phyloP scores from a whole-genome alignment of 35 echinoderm and acorn worm species.

The Anneissia japonica region DNA sequence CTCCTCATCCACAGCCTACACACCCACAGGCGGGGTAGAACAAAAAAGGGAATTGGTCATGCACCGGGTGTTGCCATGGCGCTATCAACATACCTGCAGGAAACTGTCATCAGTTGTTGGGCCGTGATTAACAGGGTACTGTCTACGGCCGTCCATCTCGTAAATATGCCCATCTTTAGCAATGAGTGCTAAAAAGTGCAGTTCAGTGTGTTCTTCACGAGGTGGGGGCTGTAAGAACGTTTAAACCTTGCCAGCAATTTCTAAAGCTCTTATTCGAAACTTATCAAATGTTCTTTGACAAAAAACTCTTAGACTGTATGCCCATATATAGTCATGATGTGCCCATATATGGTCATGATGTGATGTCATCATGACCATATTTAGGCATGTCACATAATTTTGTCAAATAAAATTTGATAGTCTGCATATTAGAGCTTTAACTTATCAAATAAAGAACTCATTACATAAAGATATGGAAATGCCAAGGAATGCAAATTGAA shows the following conservation, averaged over 20 bases:
- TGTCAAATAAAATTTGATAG: no score
- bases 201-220: neutral
- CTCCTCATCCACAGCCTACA: slow-evolving; percentile 26
- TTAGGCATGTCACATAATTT: no score
- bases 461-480: no score
- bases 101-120: neutral
- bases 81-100: neutral
- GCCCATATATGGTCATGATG: no score
- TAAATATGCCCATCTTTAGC: neutral
- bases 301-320: no score
- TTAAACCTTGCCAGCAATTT: neutral
- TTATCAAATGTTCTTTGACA: no score
- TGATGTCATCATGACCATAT: no score
- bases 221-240: slow-evolving; percentile 49
- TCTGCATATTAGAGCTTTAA: no score
- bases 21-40: neutral
- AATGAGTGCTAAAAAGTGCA: neutral
- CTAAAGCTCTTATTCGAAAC: no score
- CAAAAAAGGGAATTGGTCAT: neutral
- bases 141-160: neutral
- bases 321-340: no score
- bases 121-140: neutral
- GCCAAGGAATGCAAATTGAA: no score
- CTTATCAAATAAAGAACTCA: no score
- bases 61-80: neutral